Base-by-base conservation (phyloP, 1,140 invertebrate genomes). In the Drosophila persimilis region DNA sequence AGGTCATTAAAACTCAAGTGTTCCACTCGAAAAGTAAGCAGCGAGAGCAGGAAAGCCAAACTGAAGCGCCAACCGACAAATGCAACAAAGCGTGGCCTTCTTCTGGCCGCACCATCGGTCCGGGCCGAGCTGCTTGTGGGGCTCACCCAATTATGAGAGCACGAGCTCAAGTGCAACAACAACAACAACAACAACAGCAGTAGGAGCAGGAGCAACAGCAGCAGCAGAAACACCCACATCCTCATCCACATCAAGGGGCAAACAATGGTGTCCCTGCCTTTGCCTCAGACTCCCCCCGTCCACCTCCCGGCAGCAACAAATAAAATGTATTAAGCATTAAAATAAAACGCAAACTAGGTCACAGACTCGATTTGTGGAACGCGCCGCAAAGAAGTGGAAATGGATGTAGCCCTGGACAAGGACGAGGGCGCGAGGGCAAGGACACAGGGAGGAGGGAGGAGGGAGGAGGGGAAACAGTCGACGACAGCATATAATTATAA, bases 1-100 rank as follows among this genome's bases (percentile, higher is more conserved):
- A 88, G 83, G 83, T 86, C 83, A 78, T 81, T 81, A 78, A 81
- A 80, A 86, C 81, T 86, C 65, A 77, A 86, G 80, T 73, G 66
- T 65, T 65, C 64, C 54, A 70, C 67, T 79, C 56, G 66, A 84
- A 53, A 80, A 76, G 63, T 61, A 75, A 61, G 71, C 72, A 76
- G 56, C 24, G 46, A 66, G 51, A 77, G 61, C 74, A 46, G 50
- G 55, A 71, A 75, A 59, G 54, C 80, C 53, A 52, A 61, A 66
- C 65, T 65, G 71, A 71, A 81, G 66, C 66, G 56, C 60, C 55
- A 59, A n/a, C 41, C 62, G 58, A 63, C 44, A 60, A 76, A 69
- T 72, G 75, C 80, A 84, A 84, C 80, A 84, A 79, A 67, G 75
- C 74, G 51, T 67, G 39, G 54, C 65, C 61, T 58, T 52, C 64